Base-by-base conservation (phyloP, 2,113 vertebrate genomes). In the Odontophorus gujanensis region DNA sequence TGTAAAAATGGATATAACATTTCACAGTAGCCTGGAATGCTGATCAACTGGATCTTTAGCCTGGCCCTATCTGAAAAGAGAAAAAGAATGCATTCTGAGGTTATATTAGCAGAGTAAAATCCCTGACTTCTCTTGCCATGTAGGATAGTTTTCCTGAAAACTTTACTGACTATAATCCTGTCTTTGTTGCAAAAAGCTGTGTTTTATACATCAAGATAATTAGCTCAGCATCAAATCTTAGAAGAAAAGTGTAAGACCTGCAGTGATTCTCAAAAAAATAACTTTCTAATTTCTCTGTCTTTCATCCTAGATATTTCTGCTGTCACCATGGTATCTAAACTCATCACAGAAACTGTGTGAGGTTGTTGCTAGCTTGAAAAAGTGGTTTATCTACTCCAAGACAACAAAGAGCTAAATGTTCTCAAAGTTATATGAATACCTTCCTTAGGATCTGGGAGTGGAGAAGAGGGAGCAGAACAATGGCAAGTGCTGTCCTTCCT, bases 271-370 rank as follows among this genome's bases (percentile, higher is more conserved):
- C 36, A 85, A 80, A 26, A 45, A 76, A 92, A 80, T 68, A 84
- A 93, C n/a, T 83, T 90, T 6, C 14, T 71, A 32, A 92, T 89
- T 90, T 95, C 26, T 79, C 68, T 92, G 45, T 87, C 71, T 96
- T 82, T 79, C 22, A 71, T 80, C 55, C 63, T 93, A 87, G 71
- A 26, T 91, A 82, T 58, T 92, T 94, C 81, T 88, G 30, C 28
- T 78, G 47, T 93, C 93, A 88, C 67, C 89, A 85, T 87, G 78
- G 89, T 89, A 91, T 62, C 81, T 89, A 82, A 79, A 30, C 45
- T 89, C 59, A 79, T 69, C 58, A 67, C 58, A 91, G 67, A 87
- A 85, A 93, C 75, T 62, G 67, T 1, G 1, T 65, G 34, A 95
- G 50, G 50, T 71, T 91, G 87, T 83, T 16, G 6, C 82, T 91